Percentiles rank a stretch among this genome's conserved stretches.
phyloP scores from a whole-genome alignment of 1,140 invertebrate genomes.

The Drosophila grimshawi region DNA sequence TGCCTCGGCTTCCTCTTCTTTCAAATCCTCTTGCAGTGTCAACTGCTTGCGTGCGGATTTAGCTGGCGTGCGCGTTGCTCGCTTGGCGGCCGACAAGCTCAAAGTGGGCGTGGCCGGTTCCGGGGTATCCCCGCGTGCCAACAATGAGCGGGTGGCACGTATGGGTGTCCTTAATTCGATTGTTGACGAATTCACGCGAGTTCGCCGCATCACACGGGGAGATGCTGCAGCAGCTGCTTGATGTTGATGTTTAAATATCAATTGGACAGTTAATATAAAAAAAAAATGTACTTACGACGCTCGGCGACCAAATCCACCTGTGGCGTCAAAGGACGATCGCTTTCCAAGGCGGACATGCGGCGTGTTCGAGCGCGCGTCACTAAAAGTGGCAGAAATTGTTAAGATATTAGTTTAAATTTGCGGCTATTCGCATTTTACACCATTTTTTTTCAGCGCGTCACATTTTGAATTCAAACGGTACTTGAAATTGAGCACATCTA shows the following conservation, averaged over 20 bases:
- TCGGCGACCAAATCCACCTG: conserved; percentile 50
- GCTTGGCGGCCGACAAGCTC: conserved; percentile 34
- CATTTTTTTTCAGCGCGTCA: conserved; percentile 13
- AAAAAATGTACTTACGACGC: conserved; percentile 44
- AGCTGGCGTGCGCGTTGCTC: conserved; percentile 42
- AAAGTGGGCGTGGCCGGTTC: conserved; percentile 43
- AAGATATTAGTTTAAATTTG: not conserved
- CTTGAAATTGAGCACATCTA: not conserved
- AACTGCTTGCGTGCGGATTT: conserved; percentile 49
- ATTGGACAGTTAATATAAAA: not conserved
- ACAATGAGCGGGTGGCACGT: conserved; percentile 46
- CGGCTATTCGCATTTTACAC: not conserved
- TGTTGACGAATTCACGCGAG: conserved; percentile 62
- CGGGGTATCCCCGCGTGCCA: conserved; percentile 64
- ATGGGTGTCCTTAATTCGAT: conserved; percentile 58
- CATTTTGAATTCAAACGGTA: conserved; percentile 45
- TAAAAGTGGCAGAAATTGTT: conserved; percentile 3
- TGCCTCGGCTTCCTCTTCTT: not conserved
- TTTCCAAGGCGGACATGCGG: conserved; percentile 53
- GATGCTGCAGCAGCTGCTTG: conserved; percentile 36
- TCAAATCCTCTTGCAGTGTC: conserved; percentile 37
- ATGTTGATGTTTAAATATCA: not conserved
- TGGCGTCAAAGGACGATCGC: conserved; percentile 67
- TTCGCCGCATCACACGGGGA: conserved; percentile 55
- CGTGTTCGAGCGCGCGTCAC: conserved; percentile 73